Evolutionary conservation across 2,888 invertebrate genomes (phyloP), one percentile per base, ranked within the genome.

Genomic region (Harpagoxenus sublaevis): DNA sequence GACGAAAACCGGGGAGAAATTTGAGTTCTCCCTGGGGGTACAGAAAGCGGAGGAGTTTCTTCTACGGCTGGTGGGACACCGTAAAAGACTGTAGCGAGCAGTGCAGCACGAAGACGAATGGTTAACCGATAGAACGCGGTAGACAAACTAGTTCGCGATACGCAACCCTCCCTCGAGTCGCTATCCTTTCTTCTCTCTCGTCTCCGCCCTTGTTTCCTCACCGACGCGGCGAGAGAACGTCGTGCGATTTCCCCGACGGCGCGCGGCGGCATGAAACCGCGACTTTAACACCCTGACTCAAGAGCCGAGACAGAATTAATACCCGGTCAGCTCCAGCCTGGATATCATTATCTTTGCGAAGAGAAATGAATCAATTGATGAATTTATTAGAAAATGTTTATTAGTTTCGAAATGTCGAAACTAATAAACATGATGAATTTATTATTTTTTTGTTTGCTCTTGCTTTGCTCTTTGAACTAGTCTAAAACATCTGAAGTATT

Each of bases 101-200:
- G 74, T 81, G 66, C 62, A 75, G 65, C 78, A 77, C 86, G 87
- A 92, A 93, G 93, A 93, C 90, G 89, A 89, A 93, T 92, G 92
- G 91, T 89, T 92, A 91, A 91, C 92, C 92, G 92, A 93, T 93
- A 93, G 91, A 77, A 83, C 87, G 83, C 78, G 88, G 82, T 86
- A 88, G 91, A 91, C 90, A 91, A 91, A 92, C 88, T 90, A 89
- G 89, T 88, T 84, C 85, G 83, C 86, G 86, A 85, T 91, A 92
- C 83, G 92, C 92, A 90, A 90, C 78, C 83, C 55, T 81, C 83
- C 51, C 79, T 73, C 60, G 60, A 73, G 79, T 73, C 79, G 51
- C 48, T 45, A 53, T 68, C 53, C 42, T 51, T 73, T 84, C 78
- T 84, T 77, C 68, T 74, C 66, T 66, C 73, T 45, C 57, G 60